Evolutionary conservation across 1,140 invertebrate species (phyloP).

Genomic region (Eupristina koningsbergeri): DNA sequence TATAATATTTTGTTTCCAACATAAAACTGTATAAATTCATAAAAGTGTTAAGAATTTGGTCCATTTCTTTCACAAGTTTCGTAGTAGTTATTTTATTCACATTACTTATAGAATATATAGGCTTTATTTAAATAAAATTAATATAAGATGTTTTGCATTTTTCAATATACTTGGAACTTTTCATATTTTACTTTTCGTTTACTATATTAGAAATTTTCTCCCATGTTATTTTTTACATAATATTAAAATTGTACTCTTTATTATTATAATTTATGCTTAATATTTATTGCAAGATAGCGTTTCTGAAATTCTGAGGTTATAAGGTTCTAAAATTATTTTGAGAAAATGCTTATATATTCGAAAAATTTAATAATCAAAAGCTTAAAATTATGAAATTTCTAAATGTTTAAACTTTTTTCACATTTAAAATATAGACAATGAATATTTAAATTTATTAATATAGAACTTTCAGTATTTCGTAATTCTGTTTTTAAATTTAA

Average conservation of each 20-base stretch:
- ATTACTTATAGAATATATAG: too few species aligned
- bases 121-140: too few species aligned
- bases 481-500: too few species aligned
- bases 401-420: not conserved
- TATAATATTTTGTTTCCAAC: too few species aligned
- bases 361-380: constrained; percentile 7
- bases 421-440: not conserved
- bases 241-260: not conserved
- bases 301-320: not conserved
- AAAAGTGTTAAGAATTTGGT: too few species aligned
- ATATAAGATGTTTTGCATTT: too few species aligned
- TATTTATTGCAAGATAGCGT: not conserved
- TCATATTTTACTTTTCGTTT: not conserved
- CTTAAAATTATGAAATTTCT: not conserved
- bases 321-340: not conserved
- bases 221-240: not conserved
- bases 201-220: not conserved
- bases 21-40: too few species aligned
- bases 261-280: not conserved
- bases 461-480: not conserved
- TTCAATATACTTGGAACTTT: not conserved
- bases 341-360: not conserved
- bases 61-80: too few species aligned
- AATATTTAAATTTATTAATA: not conserved
- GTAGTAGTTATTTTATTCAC: too few species aligned